phyloP scores from a whole-genome alignment of 2,113 vertebrate species.

The Leucosticte australis region DNA sequence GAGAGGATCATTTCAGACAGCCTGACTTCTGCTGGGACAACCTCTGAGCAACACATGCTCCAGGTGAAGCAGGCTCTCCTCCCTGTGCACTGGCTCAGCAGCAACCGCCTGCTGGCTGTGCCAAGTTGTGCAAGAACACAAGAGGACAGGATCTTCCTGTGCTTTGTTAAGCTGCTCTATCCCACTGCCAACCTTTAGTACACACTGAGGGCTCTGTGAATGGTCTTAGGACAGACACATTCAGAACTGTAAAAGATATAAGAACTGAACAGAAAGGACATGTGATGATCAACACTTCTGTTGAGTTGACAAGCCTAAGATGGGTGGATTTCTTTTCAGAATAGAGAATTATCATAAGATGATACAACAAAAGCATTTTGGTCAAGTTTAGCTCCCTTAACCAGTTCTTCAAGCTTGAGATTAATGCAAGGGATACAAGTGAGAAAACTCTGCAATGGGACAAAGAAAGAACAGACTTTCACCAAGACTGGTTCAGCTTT shows the following conservation, averaged over 20 bases:
- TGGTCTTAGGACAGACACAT: not conserved
- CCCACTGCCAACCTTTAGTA: not conserved
- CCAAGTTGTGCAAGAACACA: not conserved
- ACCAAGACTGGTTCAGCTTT: not conserved
- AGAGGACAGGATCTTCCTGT: not conserved
- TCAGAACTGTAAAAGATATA: not conserved
- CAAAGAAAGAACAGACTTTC: not conserved
- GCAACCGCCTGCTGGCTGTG: not conserved
- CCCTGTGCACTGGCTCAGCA: not conserved
- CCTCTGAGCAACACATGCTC: not conserved
- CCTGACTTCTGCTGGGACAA: not conserved
- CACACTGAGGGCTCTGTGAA: not conserved
- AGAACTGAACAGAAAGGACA: not conserved
- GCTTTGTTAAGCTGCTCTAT: not conserved
- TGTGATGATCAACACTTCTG: not conserved
- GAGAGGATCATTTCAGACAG: not conserved
- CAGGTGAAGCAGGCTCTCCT: not conserved
- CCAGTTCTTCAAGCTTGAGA: not conserved
- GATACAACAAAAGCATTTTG: not conserved
- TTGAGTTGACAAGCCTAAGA: not conserved
- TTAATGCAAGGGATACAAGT: not conserved
- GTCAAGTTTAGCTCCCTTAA: not conserved
- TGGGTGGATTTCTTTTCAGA: not conserved
- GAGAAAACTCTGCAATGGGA: not conserved
- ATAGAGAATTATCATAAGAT: not conserved